These are phyloP conservation scores for Bolinopsis microptera DNA, from an alignment of 37 sponge, comb jelly and placozoan genomes.

Conservation along the genomic window DNA sequence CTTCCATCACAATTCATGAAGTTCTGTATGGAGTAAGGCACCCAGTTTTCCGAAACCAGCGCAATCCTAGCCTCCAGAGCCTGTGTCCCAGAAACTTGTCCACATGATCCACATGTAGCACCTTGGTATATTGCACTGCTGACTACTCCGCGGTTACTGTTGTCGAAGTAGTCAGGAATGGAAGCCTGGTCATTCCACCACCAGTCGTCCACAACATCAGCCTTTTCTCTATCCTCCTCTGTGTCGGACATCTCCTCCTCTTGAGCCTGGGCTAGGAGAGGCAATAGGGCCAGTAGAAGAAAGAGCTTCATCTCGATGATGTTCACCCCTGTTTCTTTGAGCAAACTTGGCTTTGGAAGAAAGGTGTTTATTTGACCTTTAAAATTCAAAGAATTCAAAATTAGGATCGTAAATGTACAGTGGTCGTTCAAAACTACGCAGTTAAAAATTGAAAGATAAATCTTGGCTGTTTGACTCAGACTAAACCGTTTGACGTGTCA, in stretches of 20 bases:
- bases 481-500: too few relatives aligned
- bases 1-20: slow-evolving; percentile 17
- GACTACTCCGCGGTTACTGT: neutral
- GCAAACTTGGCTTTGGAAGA: too few relatives aligned
- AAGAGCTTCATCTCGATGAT: neutral
- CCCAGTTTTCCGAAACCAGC: slow-evolving; percentile 20
- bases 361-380: too few relatives aligned
- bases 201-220: neutral
- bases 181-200: neutral
- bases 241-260: neutral
- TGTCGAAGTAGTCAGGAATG: neutral
- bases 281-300: neutral
- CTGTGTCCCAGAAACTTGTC: neutral
- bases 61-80: slow-evolving; percentile 27
- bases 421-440: too few relatives aligned
- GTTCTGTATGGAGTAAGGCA: slow-evolving; percentile 61
- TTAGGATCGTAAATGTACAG: too few relatives aligned
- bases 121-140: neutral
- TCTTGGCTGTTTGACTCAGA: too few relatives aligned
- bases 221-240: neutral
- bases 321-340: too few relatives aligned
- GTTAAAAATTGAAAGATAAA: too few relatives aligned
- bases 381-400: too few relatives aligned
- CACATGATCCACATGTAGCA: neutral
- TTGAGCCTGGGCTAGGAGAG: neutral